Evolutionary conservation across 2,797 vertebrate species (phyloP).

Genomic region (Scyliorhinus canicula): DNA sequence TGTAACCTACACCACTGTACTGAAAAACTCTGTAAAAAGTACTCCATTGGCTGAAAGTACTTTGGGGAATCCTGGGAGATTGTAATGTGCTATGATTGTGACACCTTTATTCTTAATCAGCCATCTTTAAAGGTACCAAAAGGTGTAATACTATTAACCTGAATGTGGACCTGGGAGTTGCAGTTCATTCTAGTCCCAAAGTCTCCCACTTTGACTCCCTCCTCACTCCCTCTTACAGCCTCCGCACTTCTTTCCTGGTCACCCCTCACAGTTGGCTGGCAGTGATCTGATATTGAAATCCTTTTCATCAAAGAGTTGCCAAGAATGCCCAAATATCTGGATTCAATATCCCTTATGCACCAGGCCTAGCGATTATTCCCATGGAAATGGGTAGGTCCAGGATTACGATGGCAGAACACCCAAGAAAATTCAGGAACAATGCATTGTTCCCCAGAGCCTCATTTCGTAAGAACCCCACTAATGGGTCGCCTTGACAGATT

Average conservation of each 20-base stretch:
- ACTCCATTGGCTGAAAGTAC: no score
- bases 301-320: not conserved
- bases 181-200: not conserved
- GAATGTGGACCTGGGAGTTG: not conserved
- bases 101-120: not conserved
- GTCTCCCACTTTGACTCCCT: not conserved
- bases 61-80: no score
- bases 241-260: no score
- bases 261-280: not conserved
- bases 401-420: not conserved
- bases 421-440: not conserved
- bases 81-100: not conserved
- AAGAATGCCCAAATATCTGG: not conserved
- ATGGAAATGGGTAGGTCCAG: not conserved
- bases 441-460: not conserved
- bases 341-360: not conserved
- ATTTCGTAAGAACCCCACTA: not conserved
- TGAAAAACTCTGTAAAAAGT: not conserved
- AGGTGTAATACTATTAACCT: not conserved
- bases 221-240: conserved; percentile 30
- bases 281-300: not conserved
- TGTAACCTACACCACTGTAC: not conserved
- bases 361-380: not conserved
- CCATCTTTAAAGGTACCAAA: not conserved
- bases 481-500: not conserved